Evolutionary conservation across 2,888 invertebrate species (phyloP).

Genomic region (Oithona nana): DNA sequence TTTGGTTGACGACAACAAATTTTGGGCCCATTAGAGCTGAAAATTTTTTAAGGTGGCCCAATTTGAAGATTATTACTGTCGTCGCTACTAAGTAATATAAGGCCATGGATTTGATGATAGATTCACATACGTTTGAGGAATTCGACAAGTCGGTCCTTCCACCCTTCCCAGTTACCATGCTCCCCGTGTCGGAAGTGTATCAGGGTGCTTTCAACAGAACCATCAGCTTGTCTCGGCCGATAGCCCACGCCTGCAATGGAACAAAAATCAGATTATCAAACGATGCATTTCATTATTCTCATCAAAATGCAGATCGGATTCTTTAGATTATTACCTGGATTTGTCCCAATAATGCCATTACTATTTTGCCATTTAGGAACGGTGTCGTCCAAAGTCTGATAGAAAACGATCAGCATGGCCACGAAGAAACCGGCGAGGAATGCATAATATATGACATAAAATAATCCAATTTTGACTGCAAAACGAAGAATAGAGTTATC

Average conservation of each 20-base stretch:
- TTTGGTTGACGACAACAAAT: too few relatives aligned
- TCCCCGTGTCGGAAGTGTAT: conserved; percentile 72
- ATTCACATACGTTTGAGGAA: conserved; percentile 64
- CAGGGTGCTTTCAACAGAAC: conserved; percentile 84
- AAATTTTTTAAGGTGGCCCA: too few relatives aligned
- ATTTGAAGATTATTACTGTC: too few relatives aligned
- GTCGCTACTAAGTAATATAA: too few relatives aligned
- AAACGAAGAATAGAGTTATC: conserved; percentile 25
- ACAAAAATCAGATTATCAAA: too few relatives aligned
- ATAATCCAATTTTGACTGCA: conserved; percentile 81
- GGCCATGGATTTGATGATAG: too few relatives aligned
- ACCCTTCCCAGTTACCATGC: conserved; percentile 55
- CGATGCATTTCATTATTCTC: too few relatives aligned
- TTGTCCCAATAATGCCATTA: conserved; percentile 67
- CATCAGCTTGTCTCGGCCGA: conserved; percentile 82
- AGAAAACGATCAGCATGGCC: conserved; percentile 81
- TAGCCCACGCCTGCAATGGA: conserved; percentile 64
- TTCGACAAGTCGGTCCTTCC: conserved; percentile 52
- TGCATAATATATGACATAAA: conserved; percentile 89
- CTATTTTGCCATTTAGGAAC: conserved; percentile 68
- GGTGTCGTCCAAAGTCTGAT: conserved; percentile 64
- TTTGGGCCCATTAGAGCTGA: too few relatives aligned
- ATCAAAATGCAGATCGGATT: too few relatives aligned
- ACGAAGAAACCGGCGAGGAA: conserved; percentile 82
- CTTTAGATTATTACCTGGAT: conserved; percentile 77